These are phyloP conservation scores for Corydoras maculifer DNA, from an alignment of 2,113 vertebrate species.

Conservation along the genomic window DNA sequence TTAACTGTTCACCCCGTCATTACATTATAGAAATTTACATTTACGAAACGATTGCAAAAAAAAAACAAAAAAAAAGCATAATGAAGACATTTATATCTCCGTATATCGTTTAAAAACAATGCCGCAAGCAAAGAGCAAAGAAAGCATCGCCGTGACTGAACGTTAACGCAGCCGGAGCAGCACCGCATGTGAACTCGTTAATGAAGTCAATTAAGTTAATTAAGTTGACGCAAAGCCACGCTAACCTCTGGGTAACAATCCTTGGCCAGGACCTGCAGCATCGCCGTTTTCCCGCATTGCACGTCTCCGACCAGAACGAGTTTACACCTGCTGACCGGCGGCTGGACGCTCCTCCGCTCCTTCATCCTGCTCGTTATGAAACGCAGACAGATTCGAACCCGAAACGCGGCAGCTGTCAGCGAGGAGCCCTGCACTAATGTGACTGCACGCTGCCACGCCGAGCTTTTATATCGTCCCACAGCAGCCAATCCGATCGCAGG, in stretches of 20 bases:
- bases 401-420: not conserved
- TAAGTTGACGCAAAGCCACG: not conserved
- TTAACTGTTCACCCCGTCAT: not conserved
- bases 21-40: not conserved
- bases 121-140: no score
- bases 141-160: no score
- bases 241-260: conserved; percentile 94
- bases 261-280: conserved; percentile 93
- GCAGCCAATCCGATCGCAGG: conserved; percentile 59
- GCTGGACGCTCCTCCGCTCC: conserved; percentile 80
- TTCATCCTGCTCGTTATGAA: conserved; percentile 66
- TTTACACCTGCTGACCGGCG: conserved; percentile 87
- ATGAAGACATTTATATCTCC: no score
- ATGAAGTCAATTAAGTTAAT: not conserved
- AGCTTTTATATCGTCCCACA: conserved; percentile 53
- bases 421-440: conserved; percentile 34
- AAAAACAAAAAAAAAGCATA: not conserved
- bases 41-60: not conserved
- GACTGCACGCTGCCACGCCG: conserved; percentile 58
- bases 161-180: no score
- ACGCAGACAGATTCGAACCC: conserved; percentile 1
- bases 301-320: conserved; percentile 90
- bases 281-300: conserved; percentile 94
- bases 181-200: not conserved
- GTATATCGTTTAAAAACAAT: no score